Conservation (phyloP, 2,113 vertebrate species). For the Corydoras sp. region DNA sequence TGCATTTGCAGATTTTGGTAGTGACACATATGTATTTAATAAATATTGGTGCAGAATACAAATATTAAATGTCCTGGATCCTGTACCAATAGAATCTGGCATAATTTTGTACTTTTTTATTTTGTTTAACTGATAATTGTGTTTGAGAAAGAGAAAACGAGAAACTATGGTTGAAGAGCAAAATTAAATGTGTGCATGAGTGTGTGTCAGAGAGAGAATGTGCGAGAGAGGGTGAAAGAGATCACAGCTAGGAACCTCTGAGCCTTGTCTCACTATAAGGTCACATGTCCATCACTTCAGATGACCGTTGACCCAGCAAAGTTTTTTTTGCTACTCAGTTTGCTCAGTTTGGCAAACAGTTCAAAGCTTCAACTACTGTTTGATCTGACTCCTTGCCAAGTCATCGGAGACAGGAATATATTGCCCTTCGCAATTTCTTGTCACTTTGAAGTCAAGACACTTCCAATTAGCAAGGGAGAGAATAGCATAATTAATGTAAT, state of each 20-base stretch:
- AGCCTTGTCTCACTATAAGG: constrained; percentile 33
- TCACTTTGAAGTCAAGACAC: constrained; percentile 25
- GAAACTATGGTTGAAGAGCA: too few relatives aligned
- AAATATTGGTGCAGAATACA: too few relatives aligned
- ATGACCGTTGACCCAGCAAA: constrained; percentile 32
- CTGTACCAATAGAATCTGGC: too few relatives aligned
- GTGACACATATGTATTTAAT: too few relatives aligned
- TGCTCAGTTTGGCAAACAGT: constrained; percentile 16
- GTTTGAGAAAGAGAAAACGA: too few relatives aligned
- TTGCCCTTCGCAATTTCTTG: background rate
- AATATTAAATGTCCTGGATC: too few relatives aligned
- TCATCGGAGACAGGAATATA: constrained; percentile 23
- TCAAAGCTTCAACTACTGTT: constrained; percentile 14
- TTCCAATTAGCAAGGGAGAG: constrained; percentile 6
- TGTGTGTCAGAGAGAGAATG: constrained; percentile 7
- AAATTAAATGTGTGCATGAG: background rate
- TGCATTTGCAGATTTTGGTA: too few relatives aligned
- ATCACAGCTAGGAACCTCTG: background rate
- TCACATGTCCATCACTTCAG: constrained; percentile 24
- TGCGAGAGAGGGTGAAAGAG: background rate
- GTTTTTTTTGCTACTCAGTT: constrained; percentile 25
- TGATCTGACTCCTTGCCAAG: constrained; percentile 20
- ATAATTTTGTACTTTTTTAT: too few relatives aligned
- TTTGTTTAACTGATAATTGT: too few relatives aligned
- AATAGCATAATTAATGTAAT: background rate